phyloP scores from a whole-genome alignment of 2,113 vertebrate species.

The Barnardius zonarius region DNA sequence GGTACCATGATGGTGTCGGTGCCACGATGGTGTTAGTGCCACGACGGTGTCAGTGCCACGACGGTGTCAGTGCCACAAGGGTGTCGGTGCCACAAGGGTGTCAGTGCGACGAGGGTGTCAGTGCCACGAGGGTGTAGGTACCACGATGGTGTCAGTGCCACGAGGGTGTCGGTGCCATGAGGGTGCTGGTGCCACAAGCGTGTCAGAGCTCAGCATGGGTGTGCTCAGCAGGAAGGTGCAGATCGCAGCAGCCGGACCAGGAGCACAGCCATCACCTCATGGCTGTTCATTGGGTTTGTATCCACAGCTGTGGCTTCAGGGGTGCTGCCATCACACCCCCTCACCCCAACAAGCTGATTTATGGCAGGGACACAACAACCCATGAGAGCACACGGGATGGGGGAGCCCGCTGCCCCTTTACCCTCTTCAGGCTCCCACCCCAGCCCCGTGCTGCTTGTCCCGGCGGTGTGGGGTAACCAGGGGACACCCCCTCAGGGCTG shows the following conservation, averaged over 20 bases:
- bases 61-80: accelerated
- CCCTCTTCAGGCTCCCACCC: neutral
- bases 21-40: neutral
- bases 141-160: accelerated
- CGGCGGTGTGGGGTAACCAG: neutral
- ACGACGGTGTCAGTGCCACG: accelerated
- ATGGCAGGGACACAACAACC: neutral
- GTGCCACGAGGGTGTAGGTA: neutral
- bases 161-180: accelerated
- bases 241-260: neutral
- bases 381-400: neutral
- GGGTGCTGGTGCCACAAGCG: accelerated
- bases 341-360: accelerated
- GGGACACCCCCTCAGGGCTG: neutral
- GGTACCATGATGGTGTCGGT: neutral
- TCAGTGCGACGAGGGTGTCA: accelerated
- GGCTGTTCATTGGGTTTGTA: neutral
- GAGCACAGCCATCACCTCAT: too few species aligned
- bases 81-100: neutral
- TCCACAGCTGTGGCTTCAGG: neutral
- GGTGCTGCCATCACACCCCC: neutral
- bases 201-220: neutral
- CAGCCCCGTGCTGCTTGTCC: neutral
- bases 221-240: neutral
- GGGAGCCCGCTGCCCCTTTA: neutral